Percentiles rank a stretch among this genome's conserved stretches.
These are phyloP conservation scores for Thecophora atra DNA, from an alignment of 2,888 invertebrate species.

Conservation along the genomic window DNA sequence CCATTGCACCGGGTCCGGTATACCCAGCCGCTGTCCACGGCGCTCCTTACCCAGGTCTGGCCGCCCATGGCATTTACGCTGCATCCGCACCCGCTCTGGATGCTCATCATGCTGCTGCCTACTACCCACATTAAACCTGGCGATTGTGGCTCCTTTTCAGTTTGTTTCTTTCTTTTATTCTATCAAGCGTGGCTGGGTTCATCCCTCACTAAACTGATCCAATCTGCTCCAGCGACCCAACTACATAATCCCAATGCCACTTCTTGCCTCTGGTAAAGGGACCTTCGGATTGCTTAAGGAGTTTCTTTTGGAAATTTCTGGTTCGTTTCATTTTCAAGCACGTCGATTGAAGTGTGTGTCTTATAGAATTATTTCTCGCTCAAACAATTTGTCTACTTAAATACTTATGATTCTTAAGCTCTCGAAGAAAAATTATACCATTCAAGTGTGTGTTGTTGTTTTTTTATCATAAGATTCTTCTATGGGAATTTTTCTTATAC, in stretches of 20 bases:
- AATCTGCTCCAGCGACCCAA: no score
- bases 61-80: slow-evolving; percentile 54
- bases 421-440: no score
- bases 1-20: slow-evolving; percentile 46
- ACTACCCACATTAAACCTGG: slow-evolving; percentile 50
- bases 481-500: background rate
- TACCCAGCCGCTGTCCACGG: slow-evolving; percentile 51
- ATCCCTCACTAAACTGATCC: no score
- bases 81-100: slow-evolving; percentile 41
- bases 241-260: no score
- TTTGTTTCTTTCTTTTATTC: slow-evolving; percentile 31
- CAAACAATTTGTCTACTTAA: slow-evolving; percentile 58
- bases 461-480: slow-evolving; percentile 47
- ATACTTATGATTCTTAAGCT: no score
- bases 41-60: slow-evolving; percentile 54
- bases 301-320: background rate
- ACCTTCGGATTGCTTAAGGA: background rate
- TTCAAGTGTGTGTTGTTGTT: slow-evolving; percentile 56
- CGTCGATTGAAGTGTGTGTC: background rate
- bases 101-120: slow-evolving; percentile 48
- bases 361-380: slow-evolving; percentile 28
- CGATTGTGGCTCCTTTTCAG: background rate
- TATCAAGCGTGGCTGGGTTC: slow-evolving; percentile 1
- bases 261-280: background rate
- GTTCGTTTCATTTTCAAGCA: slow-evolving; percentile 21